Evolutionary conservation across 1,140 invertebrate genomes (phyloP), one percentile per base, ranked within the genome.

Genomic region (Pinna nobilis): DNA sequence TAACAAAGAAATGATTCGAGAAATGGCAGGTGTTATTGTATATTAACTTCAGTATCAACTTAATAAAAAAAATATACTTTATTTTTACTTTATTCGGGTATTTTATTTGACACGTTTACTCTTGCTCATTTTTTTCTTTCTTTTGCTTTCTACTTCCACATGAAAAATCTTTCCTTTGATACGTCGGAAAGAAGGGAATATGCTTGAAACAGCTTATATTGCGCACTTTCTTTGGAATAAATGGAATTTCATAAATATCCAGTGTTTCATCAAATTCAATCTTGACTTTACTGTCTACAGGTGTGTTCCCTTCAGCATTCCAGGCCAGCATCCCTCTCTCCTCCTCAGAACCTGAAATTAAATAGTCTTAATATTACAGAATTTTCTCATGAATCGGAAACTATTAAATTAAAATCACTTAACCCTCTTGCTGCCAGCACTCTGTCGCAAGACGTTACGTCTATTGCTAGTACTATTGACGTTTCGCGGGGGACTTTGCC

Each of bases 251-350:
- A 39, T 74, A 74, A 7, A 67, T 23, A 20, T 67, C 57, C 23
- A 20, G 9, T 3, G 25, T 57, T 51, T 74, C 71, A 25, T 67
- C 64, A 20, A 32, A 55, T 9, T 66, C 47, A 1, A 15, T 53
- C 35, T 41, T 28, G 39, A 57, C 13, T 41, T 3, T 4, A 35
- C 18, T 20, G 35, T 18, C 49, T 33, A 11, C 23, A 51, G 11
- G 33, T 25, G 13, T 33, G 18, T 15, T 44, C 59, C 20, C 23
- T 50, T n/a, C n/a, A n/a, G 13, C 49, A 25, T 64, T 53, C 76
- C 76, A 78, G 0, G 51, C 41, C 9, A 70, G 39, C 67, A 78
- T 74, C 1, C 76, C 76, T 23, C 76, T 37, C 15, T 78, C 76
- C 41, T 71, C 49, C 23, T 53, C 39, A 1, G 68, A 71, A 28